phyloP scores from a whole-genome alignment of 2,797 vertebrate genomes.

The Lerista edwardsae region DNA sequence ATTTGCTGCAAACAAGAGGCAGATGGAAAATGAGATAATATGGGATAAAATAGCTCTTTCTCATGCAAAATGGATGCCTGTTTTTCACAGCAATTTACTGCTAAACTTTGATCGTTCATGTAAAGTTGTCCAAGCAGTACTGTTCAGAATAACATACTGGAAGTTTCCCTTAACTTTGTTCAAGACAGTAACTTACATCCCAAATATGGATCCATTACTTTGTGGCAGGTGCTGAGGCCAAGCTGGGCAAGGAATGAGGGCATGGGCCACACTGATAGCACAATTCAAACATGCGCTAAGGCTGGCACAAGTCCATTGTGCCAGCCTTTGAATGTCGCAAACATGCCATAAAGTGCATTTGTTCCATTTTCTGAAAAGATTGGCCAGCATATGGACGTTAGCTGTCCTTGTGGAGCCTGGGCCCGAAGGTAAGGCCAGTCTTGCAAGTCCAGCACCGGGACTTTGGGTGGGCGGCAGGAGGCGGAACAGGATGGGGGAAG shows the following conservation, averaged over 20 bases:
- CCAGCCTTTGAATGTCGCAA: no score
- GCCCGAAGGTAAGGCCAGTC: no score
- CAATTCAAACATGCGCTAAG: no score
- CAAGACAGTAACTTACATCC: slow-evolving; percentile 18
- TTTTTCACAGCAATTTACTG: slow-evolving; percentile 34
- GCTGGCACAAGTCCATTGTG: no score
- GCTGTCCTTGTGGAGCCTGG: no score
- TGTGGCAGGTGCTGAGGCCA: no score
- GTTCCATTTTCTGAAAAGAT: no score
- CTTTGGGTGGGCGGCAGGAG: no score
- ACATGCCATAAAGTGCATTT: no score
- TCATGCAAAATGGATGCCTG: background rate
- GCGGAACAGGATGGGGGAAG: no score
- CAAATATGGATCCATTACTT: background rate
- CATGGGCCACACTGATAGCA: background rate
- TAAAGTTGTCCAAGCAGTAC: slow-evolving; percentile 22
- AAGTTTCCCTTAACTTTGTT: slow-evolving; percentile 10
- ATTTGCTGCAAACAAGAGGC: slow-evolving; percentile 35
- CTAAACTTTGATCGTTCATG: slow-evolving; percentile 11
- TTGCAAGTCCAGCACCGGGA: no score
- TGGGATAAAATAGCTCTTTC: slow-evolving; percentile 27
- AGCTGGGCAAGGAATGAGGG: background rate
- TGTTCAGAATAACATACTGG: background rate
- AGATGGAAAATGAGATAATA: slow-evolving; percentile 23
- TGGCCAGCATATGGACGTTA: no score